These are phyloP conservation scores for Gobiocypris rarus DNA, from an alignment of 2,113 vertebrate species.

Conservation along the genomic window DNA sequence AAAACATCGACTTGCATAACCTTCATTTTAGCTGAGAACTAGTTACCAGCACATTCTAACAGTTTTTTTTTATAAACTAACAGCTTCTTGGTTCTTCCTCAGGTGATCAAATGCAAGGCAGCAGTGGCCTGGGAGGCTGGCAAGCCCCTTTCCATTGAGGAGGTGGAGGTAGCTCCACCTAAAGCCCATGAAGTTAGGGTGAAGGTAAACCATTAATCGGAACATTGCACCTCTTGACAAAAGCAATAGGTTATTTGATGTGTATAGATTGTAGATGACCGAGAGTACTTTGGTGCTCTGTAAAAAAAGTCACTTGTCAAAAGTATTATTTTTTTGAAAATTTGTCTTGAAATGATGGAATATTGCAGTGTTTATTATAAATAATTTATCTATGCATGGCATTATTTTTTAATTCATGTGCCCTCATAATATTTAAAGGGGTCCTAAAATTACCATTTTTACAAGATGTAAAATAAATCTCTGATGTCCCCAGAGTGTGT, in stretches of 20 bases:
- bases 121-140: conserved; percentile 81
- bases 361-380: too few relatives aligned
- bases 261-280: background rate
- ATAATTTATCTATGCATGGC: too few relatives aligned
- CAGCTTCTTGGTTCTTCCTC: background rate
- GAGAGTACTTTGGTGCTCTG: background rate
- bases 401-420: too few relatives aligned
- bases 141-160: conserved; percentile 78
- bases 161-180: conserved; percentile 82
- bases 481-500: too few relatives aligned
- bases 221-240: conserved; percentile 6
- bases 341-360: too few relatives aligned
- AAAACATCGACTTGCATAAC: background rate
- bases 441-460: too few relatives aligned
- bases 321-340: too few relatives aligned
- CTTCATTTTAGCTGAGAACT: background rate
- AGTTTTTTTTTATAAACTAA: background rate
- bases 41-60: background rate
- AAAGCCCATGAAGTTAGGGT: conserved; percentile 80
- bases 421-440: too few relatives aligned
- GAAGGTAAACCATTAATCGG: conserved; percentile 78
- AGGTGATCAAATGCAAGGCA: conserved; percentile 85
- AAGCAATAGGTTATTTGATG: background rate
- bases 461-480: too few relatives aligned
- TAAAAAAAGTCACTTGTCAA: too few relatives aligned